A percentile compares a stretch with the other conserved stretches of the same genome.
These are phyloP conservation scores for Athene noctua DNA, from an alignment of 2,113 vertebrate genomes.

Conservation along the genomic window DNA sequence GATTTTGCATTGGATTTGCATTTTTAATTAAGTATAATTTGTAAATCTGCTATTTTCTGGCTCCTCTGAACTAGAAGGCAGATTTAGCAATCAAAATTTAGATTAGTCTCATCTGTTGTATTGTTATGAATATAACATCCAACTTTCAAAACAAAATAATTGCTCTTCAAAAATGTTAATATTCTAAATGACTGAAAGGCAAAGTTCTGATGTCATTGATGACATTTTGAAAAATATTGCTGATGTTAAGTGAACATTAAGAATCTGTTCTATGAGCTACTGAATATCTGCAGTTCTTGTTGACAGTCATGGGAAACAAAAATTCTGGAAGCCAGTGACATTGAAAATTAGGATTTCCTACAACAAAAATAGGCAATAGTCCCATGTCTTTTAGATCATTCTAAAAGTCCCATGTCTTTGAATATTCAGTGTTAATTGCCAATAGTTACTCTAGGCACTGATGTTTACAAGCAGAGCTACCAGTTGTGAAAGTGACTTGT, in stretches of 20 bases:
- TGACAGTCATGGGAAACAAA: neutral
- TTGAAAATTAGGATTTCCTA: neutral
- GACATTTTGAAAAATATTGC: neutral
- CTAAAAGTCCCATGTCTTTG: neutral
- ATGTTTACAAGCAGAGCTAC: neutral
- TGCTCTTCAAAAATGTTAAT: neutral
- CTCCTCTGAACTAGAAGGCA: neutral
- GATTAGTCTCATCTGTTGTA: neutral
- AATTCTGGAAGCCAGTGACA: neutral
- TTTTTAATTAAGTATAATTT: neutral
- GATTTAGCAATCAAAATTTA: neutral
- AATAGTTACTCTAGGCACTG: neutral
- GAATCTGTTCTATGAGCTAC: neutral
- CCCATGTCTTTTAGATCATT: neutral
- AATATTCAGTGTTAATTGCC: neutral
- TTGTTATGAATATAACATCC: neutral
- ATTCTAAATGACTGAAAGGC: neutral
- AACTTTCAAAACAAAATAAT: neutral
- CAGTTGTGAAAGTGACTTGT: neutral
- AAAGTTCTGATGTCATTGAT: neutral
- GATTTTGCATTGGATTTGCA: neutral
- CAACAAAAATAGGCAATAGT: neutral
- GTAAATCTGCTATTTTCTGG: neutral
- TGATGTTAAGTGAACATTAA: neutral
- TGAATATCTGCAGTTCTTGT: neutral